Evolutionary conservation across 2,888 invertebrate species (phyloP).

Genomic region (Drosophila mettleri): DNA sequence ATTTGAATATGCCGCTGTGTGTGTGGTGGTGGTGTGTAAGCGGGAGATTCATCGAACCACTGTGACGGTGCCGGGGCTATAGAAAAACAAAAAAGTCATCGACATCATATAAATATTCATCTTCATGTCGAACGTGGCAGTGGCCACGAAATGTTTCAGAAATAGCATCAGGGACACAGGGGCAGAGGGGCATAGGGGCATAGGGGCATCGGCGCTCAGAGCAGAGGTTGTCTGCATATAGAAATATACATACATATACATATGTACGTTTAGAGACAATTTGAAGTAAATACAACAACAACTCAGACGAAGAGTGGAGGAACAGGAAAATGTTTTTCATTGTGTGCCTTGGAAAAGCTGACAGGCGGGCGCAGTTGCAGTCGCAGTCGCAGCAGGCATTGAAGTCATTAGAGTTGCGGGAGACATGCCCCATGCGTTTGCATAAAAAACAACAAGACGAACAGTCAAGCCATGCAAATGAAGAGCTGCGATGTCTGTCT

Average conservation of each 20-base stretch:
- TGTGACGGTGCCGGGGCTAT: slow-evolving; percentile 42
- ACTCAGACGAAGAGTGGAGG: slow-evolving; percentile 26
- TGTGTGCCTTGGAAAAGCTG: slow-evolving; percentile 74
- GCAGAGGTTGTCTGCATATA: slow-evolving; percentile 34
- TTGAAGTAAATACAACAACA: slow-evolving; percentile 15
- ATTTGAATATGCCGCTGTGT: slow-evolving; percentile 62
- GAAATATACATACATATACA: not conserved
- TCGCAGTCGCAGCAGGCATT: slow-evolving; percentile 47
- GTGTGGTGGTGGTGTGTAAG: slow-evolving; percentile 13
- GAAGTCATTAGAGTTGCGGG: slow-evolving; percentile 79
- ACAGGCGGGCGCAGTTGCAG: slow-evolving; percentile 15
- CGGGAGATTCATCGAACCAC: slow-evolving; percentile 57
- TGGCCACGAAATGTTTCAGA: slow-evolving; percentile 7
- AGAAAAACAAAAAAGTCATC: slow-evolving; percentile 68
- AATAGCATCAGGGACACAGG: slow-evolving; percentile 32
- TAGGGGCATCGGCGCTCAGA: not conserved
- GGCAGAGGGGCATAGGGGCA: slow-evolving; percentile 1
- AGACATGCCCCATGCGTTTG: slow-evolving; percentile 79
- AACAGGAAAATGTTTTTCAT: slow-evolving; percentile 80
- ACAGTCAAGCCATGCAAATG: slow-evolving; percentile 54
- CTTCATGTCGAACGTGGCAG: slow-evolving; percentile 46
- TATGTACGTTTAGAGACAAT: not conserved
- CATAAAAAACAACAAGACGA: slow-evolving; percentile 59
- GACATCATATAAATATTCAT: slow-evolving; percentile 75
- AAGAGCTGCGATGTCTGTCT: slow-evolving; percentile 31